Evolutionary conservation across 2,797 vertebrate species (phyloP), one percentile per base, ranked within the genome.

Genomic region (Ceyx erithaca): DNA sequence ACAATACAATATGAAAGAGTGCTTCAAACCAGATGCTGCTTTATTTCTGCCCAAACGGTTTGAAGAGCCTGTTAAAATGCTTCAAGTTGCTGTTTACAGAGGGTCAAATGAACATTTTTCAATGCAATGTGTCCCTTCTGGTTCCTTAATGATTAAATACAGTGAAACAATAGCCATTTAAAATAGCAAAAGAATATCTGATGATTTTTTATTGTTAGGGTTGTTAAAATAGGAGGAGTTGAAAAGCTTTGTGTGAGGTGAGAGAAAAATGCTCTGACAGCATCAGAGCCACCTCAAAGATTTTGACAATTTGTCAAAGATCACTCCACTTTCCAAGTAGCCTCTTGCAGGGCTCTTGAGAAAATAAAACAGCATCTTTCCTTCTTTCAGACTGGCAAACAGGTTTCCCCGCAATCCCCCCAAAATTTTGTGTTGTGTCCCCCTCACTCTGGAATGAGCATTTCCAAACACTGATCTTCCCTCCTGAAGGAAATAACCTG

Each of bases 121-220:
- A 96, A 62, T 80, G 92, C 96, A 97, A 98, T 97, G 87, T 94
- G 96, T 97, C 97, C 97, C 97, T 97, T 94, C 96, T 98, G 97
- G 95, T 97, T 97, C 94, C 97, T 97, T 98, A 98, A 98, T 97
- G 96, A 95, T 94, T 96, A 95, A 97, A 90, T 81, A 86, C 92
- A 96, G 95, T 92, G 95, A 72, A 97, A 97, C 92, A 97, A 97
- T 96, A 96, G 95, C 91, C 96, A 94, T 97, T 97, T 97, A 96
- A 97, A 97, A 96, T 78, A 96, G 94, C 91, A 91, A 93, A 95
- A 87, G 95, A 97, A 97, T 97, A 97, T 93, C 94, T 75, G 94
- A 95, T 96, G 93, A 96, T 95, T 96, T 98, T 97, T 96, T 96
- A 95, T 96, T 91, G 94, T 96, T 92, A 80, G 91, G 89, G 88